Evolutionary conservation across 2,797 vertebrate genomes (phyloP).

Genomic region (Huso huso): DNA sequence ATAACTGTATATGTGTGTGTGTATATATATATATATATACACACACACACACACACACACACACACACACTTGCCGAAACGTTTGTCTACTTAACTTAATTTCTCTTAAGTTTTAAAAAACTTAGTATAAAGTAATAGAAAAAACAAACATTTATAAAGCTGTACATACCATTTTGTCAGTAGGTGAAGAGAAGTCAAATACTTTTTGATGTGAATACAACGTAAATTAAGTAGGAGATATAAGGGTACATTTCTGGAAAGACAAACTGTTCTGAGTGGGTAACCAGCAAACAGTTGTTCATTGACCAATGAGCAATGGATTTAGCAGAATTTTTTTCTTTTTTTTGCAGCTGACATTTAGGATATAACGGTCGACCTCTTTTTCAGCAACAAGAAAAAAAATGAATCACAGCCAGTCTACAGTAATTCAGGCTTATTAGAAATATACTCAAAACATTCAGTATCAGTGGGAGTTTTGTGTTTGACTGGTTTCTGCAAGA

Average conservation of each 20-base stretch:
- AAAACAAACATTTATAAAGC: background rate
- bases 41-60: no score
- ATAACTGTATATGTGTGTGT: no score
- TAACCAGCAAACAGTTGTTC: constrained; percentile 2
- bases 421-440: constrained; percentile 3
- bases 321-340: background rate
- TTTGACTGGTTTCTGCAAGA: constrained; percentile 2
- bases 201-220: background rate
- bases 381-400: constrained; percentile 2
- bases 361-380: constrained; percentile 12
- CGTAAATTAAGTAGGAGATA: background rate
- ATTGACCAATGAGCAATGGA: constrained; percentile 11
- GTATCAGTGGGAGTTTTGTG: constrained; percentile 10
- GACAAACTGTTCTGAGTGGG: background rate
- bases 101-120: no score
- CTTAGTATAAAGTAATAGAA: background rate
- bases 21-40: no score
- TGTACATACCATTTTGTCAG: constrained; percentile 1
- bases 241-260: constrained; percentile 1
- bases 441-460: constrained; percentile 3
- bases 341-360: constrained; percentile 18
- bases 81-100: no score
- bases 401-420: background rate
- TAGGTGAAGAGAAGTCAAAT: background rate
- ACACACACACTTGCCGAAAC: no score